These are phyloP conservation scores for Cinara cedri DNA, from an alignment of 2,888 invertebrate genomes.

Conservation along the genomic window DNA sequence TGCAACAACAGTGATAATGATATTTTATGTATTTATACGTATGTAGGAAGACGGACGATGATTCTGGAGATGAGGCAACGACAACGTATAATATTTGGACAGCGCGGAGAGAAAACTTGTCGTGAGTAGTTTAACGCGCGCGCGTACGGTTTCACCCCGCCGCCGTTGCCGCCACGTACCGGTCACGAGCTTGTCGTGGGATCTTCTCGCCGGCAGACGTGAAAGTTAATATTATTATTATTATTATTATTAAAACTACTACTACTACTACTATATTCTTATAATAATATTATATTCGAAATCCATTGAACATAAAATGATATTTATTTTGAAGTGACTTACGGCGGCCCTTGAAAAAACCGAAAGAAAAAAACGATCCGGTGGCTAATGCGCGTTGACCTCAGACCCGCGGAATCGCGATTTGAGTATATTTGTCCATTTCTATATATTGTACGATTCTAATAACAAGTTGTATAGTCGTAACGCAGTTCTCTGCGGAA, in stretches of 20 bases:
- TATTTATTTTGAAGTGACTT: neutral
- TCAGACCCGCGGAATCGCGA: neutral
- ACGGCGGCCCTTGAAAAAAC: slow-evolving; percentile 31
- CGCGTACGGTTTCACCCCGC: neutral
- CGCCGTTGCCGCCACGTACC: slow-evolving; percentile 3
- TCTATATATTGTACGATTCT: neutral
- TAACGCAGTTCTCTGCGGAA: neutral
- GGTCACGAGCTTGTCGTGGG: slow-evolving; percentile 54
- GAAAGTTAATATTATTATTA: slow-evolving; percentile 45
- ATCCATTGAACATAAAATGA: slow-evolving; percentile 16
- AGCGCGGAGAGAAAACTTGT: slow-evolving; percentile 34
- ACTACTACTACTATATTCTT: neutral
- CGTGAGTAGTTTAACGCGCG: slow-evolving; percentile 21
- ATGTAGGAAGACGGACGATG: neutral
- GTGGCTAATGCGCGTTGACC: slow-evolving; percentile 39
- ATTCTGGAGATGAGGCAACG: neutral
- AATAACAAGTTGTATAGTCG: neutral
- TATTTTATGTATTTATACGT: too few relatives aligned
- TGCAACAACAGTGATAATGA: too few relatives aligned
- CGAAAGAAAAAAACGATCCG: slow-evolving; percentile 15
- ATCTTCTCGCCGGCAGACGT: slow-evolving; percentile 56
- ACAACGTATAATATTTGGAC: neutral
- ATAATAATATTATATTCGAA: slow-evolving; percentile 20
- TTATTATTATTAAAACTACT: slow-evolving; percentile 24
- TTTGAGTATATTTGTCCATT: neutral